A percentile compares a stretch with the other conserved stretches of the same genome.
phyloP scores from a whole-genome alignment of 1,140 invertebrate genomes.

The Drosophila elegans region DNA sequence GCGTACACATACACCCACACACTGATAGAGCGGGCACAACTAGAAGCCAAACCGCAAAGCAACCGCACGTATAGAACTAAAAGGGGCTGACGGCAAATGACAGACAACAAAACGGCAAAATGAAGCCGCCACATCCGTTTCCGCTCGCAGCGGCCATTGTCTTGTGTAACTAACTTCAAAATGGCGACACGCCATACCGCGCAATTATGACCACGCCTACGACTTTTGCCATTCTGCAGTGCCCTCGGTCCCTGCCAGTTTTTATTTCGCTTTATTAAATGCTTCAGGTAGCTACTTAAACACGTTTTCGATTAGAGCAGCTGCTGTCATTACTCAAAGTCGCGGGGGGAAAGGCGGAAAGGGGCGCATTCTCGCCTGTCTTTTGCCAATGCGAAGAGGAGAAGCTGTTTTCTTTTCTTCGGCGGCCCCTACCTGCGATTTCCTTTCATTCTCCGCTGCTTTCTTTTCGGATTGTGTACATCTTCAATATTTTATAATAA shows the following conservation, averaged over 20 bases:
- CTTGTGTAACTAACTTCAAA: conserved; percentile 51
- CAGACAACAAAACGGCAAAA: conserved; percentile 61
- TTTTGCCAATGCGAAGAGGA: conserved; percentile 27
- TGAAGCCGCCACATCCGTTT: conserved; percentile 45
- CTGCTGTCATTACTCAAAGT: conserved; percentile 68
- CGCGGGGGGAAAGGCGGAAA: conserved; percentile 6
- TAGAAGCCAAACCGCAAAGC: conserved; percentile 71
- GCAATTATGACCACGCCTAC: conserved; percentile 56
- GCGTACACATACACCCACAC: conserved; percentile 3
- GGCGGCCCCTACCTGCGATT: conserved; percentile 9
- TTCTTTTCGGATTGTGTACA: conserved; percentile 41
- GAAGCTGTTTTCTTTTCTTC: conserved; percentile 7
- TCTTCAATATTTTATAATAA: conserved; percentile 65
- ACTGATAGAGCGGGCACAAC: conserved; percentile 8
- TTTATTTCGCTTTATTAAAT: conserved; percentile 73
- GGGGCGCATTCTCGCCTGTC: conserved; percentile 16
- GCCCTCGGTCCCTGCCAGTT: conserved; percentile 22
- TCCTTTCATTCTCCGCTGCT: conserved; percentile 18
- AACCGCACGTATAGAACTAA: conserved; percentile 77
- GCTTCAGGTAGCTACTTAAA: conserved; percentile 78
- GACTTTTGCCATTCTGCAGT: conserved; percentile 34
- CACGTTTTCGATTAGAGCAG: conserved; percentile 81
- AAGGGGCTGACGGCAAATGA: conserved; percentile 60
- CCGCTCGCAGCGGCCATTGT: conserved; percentile 41
- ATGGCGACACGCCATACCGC: conserved; percentile 39